These are phyloP conservation scores for Tinea pellionella DNA, from an alignment of 2,888 invertebrate genomes.

Conservation along the genomic window DNA sequence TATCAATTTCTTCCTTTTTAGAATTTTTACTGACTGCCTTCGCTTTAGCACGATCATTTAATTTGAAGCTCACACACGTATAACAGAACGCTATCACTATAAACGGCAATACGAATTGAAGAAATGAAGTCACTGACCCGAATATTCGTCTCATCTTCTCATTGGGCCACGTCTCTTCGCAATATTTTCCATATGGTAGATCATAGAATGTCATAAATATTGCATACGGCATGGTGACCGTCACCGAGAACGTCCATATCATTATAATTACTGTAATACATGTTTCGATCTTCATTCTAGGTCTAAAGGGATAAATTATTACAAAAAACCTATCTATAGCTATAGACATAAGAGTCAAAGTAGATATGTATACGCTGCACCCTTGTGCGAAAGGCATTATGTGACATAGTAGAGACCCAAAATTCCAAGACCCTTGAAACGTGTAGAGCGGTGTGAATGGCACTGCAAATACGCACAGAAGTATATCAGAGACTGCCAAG, in stretches of 20 bases:
- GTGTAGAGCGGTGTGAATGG: slow-evolving; percentile 97
- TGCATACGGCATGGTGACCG: slow-evolving; percentile 92
- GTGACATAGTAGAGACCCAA: slow-evolving; percentile 91
- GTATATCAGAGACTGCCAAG: slow-evolving; percentile 92
- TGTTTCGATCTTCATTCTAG: slow-evolving; percentile 88
- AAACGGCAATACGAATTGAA: slow-evolving; percentile 96
- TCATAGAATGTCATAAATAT: slow-evolving; percentile 79
- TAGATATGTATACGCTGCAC: slow-evolving; percentile 97
- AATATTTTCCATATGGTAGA: slow-evolving; percentile 68
- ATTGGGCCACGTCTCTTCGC: slow-evolving; percentile 92
- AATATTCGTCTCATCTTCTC: slow-evolving; percentile 83
- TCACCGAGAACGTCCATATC: slow-evolving; percentile 91
- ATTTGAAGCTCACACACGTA: slow-evolving; percentile 87
- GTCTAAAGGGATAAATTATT: slow-evolving; percentile 95
- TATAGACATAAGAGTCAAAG: slow-evolving; percentile 95
- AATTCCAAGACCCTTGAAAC: slow-evolving; percentile 92
- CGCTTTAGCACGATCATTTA: slow-evolving; percentile 84
- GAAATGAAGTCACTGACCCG: slow-evolving; percentile 85
- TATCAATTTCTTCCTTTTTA: slow-evolving; percentile 89
- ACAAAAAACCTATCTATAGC: slow-evolving; percentile 98
- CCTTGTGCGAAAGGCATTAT: slow-evolving; percentile 94
- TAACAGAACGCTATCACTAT: slow-evolving; percentile 95
- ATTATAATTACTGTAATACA: slow-evolving; percentile 87
- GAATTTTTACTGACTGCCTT: slow-evolving; percentile 88
- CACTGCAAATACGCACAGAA: slow-evolving; percentile 92